Evolutionary conservation across 2,113 vertebrate species (phyloP), one percentile per base, ranked within the genome.

Genomic region (Oenanthe melanoleuca): DNA sequence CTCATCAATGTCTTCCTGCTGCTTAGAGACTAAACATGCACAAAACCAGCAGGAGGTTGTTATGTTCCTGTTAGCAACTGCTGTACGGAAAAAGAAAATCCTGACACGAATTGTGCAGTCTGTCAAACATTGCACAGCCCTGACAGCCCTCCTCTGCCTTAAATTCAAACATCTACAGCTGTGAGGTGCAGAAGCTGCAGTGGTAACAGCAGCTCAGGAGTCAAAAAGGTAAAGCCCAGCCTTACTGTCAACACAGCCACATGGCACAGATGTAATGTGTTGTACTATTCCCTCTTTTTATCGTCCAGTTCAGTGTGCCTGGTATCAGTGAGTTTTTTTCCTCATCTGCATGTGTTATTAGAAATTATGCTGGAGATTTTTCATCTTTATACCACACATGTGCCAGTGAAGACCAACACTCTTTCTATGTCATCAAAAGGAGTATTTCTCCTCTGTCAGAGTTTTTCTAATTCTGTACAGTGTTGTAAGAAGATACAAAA

Each of bases 11-110:
- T 84, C 70, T 91, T 74, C n/a, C 24, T 5, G 6, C 73, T 79
- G 33, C 60, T 94, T 3, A 3, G 89, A 92, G 80, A 94, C 65
- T 74, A 85, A 95, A 89, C 84, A 87, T 64, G 81, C 44, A 79
- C 33, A 75, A 81, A 91, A 81, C 0, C 47, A 79, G 84, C 23
- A 84, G 89, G 87, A 89, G 73, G 53, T 61, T 92, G 69, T 86
- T 96, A 79, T 40, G 61, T 79, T 94, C 70, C 53, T 63, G 17
- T 79, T 60, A 89, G 49, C 45, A 91, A 22, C 61, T 64, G 44
- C 78, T 56, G 44, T n/a, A 89, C 12, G 38, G 73, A 64, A 91
- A 79, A 75, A 85, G 56, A 94, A 95, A 85, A n/a, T 67, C 53
- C 61, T 89, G 84, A 85, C 0, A 3, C 61, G 70, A 91, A 72